Conservation (phyloP, 2,113 vertebrate species). For the Neotragus pygmaeus region DNA sequence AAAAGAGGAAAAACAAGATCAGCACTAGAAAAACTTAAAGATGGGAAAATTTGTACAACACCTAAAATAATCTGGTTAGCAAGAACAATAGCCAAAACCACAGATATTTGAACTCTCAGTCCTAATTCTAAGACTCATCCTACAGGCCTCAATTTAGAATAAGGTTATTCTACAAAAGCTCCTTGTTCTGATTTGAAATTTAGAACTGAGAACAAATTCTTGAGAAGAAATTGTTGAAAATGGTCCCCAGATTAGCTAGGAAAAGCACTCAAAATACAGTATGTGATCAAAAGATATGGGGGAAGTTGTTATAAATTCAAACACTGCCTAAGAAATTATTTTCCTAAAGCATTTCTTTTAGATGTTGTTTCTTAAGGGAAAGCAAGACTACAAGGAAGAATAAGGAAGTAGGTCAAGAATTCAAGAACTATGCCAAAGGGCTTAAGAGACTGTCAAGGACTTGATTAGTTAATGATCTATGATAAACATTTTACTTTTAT, state of each 20-base stretch:
- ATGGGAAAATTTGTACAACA: neutral
- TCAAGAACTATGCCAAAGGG: neutral
- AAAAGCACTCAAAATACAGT: neutral
- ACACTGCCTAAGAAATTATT: neutral
- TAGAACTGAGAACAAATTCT: neutral
- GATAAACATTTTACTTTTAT: neutral
- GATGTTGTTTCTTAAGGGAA: neutral
- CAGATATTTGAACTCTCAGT: neutral
- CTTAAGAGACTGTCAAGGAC: neutral
- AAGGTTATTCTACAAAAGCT: neutral
- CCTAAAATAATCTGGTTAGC: neutral
- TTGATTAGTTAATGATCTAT: neutral
- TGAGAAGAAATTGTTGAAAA: neutral
- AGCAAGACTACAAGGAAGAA: neutral
- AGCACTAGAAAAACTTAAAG: neutral
- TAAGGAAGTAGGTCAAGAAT: neutral
- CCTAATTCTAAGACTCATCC: neutral
- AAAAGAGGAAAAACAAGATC: neutral
- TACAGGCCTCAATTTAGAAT: neutral
- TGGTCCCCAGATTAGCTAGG: neutral
- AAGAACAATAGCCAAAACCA: neutral
- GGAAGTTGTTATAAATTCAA: neutral
- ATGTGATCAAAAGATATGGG: neutral
- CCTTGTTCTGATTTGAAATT: neutral
- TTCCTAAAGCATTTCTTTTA: slow-evolving; percentile 1